Evolutionary conservation across 2,888 invertebrate genomes (phyloP).

Genomic region (Tenthredo notha): DNA sequence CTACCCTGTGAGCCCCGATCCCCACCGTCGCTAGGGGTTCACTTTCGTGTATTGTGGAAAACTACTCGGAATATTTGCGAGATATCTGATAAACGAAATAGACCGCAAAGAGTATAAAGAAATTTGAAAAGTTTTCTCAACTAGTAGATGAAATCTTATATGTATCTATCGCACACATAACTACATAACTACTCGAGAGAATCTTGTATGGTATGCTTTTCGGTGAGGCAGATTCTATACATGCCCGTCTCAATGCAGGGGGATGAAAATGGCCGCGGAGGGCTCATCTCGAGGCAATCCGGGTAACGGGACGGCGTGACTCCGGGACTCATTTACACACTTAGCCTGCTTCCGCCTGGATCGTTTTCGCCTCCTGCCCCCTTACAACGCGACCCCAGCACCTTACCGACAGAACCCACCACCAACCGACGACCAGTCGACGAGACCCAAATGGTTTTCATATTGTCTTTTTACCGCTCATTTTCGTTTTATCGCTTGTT

Average conservation of each 20-base stretch:
- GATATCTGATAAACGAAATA: constrained; percentile 12
- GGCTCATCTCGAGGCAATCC: constrained; percentile 74
- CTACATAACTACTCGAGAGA: background rate
- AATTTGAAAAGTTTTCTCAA: constrained; percentile 10
- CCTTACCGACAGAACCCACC: constrained; percentile 24
- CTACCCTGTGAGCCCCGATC: constrained; percentile 58
- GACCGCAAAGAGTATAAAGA: background rate
- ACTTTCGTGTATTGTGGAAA: constrained; percentile 48
- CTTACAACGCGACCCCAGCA: constrained; percentile 52
- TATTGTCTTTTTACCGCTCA: constrained; percentile 78
- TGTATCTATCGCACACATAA: background rate
- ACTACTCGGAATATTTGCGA: constrained; percentile 34
- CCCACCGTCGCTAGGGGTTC: constrained; percentile 46
- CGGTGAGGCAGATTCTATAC: background rate
- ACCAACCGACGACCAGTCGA: constrained; percentile 52
- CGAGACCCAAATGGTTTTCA: constrained; percentile 75
- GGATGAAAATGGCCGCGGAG: constrained; percentile 62
- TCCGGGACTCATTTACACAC: constrained; percentile 76
- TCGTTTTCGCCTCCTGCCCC: constrained; percentile 65
- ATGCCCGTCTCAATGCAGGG: background rate
- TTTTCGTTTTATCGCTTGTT: constrained; percentile 78
- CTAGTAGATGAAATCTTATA: background rate
- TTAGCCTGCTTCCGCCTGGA: constrained; percentile 69
- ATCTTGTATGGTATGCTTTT: background rate
- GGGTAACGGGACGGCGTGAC: constrained; percentile 67